Evolutionary conservation across 1,140 invertebrate genomes (phyloP), one percentile per base, ranked within the genome.

Genomic region (Heterodera carotae): DNA sequence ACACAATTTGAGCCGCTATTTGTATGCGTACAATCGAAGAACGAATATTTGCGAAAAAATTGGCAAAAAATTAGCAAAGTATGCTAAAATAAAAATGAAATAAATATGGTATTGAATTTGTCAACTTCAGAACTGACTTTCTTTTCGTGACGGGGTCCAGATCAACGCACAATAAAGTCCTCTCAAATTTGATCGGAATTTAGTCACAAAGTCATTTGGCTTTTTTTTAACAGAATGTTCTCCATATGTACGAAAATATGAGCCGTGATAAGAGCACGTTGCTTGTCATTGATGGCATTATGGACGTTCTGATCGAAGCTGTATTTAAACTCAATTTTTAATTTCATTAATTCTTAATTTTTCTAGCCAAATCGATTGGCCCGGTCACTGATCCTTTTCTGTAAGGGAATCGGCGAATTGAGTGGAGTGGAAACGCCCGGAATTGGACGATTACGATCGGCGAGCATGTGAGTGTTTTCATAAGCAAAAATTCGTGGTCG

Each of bases 371-470:
- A 29, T 29, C 22, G 25, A 27, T 3, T 70, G 7, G 69, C 69
- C 8, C 29, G 34, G 3, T 29, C 43, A 53, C 69, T 70, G 43
- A 70, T 70, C 59, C 69, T 70, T 29, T 56, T 70, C 43, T 70
- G 69, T n/a, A 70, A 70, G 59, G 69, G 69, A 8, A 56, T 53
- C 1, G 69, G 69, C 69, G 62, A 66, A 22, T 22, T 66, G 62
- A 31, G 27, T 10, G 62, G 62, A 1, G 62, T 66, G 5, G 27
- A 29, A 66, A 34, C 15, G 27, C 62, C 62, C 8, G 62, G 62
- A 22, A 29, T 66, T 29, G 33, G 27, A 22, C 27, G 62, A 31
- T 12, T 31, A 27, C 27, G 27, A 34, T 66, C 62, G 25, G 7
- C 62, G 10, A 66, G 62, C 62, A 34, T 34, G 62, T 66, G 12